Conservation (phyloP, 2,888 invertebrate genomes). For the Germaria angustata region DNA sequence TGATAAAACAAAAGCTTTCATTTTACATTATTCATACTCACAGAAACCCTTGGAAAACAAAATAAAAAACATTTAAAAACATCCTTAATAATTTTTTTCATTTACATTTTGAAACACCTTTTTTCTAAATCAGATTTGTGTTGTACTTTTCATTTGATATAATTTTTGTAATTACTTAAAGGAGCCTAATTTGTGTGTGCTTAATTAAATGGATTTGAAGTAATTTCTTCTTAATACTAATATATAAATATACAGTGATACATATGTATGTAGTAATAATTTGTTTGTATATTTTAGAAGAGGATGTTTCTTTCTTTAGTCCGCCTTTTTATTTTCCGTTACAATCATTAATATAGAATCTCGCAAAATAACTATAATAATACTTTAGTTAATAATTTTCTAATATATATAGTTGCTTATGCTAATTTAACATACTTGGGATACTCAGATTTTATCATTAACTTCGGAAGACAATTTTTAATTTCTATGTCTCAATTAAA, state of each 20-base stretch:
- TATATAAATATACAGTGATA: background rate
- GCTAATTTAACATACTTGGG: background rate
- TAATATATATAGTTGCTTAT: conserved; percentile 7
- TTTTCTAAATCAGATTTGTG: conserved; percentile 7
- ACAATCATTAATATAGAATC: background rate
- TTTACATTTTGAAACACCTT: background rate
- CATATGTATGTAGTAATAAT: too few relatives aligned
- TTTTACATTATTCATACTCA: background rate
- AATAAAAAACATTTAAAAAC: background rate
- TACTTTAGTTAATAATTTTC: conserved; percentile 7
- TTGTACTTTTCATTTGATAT: conserved; percentile 2
- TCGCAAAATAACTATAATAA: background rate
- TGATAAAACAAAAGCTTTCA: background rate
- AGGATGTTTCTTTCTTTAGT: conserved; percentile 40
- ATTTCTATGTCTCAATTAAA: too few relatives aligned
- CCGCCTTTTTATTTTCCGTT: conserved; percentile 33
- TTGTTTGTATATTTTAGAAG: conserved; percentile 24
- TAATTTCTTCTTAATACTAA: conserved; percentile 28
- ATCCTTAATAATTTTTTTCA: background rate
- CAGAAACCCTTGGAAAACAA: background rate
- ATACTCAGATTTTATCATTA: background rate
- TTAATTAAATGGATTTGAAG: conserved; percentile 28
- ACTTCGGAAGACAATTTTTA: too few relatives aligned
- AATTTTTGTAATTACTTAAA: conserved; percentile 30
- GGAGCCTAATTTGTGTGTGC: conserved; percentile 58